These are phyloP conservation scores for Amblyjoppa proteus DNA, from an alignment of 2,888 invertebrate genomes.

Conservation along the genomic window DNA sequence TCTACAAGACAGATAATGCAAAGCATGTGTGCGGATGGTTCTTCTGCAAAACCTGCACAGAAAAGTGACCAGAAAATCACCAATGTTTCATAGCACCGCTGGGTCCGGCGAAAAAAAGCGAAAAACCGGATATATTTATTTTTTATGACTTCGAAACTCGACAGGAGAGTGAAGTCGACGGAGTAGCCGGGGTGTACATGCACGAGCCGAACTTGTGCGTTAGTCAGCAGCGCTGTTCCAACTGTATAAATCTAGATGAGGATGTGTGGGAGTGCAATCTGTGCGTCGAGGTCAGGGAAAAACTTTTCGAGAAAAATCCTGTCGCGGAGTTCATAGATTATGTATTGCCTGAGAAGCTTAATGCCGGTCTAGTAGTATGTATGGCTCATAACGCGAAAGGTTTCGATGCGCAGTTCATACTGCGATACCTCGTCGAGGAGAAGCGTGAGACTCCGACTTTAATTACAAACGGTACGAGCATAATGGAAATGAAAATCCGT, in stretches of 20 bases:
- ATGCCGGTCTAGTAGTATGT: neutral
- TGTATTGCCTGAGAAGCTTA: neutral
- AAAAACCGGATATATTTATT: neutral
- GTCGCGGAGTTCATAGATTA: neutral
- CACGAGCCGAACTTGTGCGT: neutral
- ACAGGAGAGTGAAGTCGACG: neutral
- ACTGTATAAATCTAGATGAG: neutral
- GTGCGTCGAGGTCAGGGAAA: neutral
- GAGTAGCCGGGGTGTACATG: neutral
- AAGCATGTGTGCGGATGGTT: slow-evolving; percentile 4
- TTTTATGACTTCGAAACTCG: slow-evolving; percentile 13
- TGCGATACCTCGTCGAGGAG: neutral
- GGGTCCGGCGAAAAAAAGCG: neutral
- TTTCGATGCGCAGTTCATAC: neutral
- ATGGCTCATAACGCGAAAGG: neutral
- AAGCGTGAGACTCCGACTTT: neutral
- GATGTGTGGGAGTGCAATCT: neutral
- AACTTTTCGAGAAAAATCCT: neutral
- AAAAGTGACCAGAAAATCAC: neutral
- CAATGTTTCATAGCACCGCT: neutral
- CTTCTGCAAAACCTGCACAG: neutral
- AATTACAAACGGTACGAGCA: neutral
- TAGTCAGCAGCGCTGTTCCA: neutral
- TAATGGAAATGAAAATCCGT: slow-evolving; percentile 1
- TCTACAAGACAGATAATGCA: too few species aligned